phyloP scores from a whole-genome alignment of 2,113 vertebrate species.

The Hydrochoerus hydrochaeris region DNA sequence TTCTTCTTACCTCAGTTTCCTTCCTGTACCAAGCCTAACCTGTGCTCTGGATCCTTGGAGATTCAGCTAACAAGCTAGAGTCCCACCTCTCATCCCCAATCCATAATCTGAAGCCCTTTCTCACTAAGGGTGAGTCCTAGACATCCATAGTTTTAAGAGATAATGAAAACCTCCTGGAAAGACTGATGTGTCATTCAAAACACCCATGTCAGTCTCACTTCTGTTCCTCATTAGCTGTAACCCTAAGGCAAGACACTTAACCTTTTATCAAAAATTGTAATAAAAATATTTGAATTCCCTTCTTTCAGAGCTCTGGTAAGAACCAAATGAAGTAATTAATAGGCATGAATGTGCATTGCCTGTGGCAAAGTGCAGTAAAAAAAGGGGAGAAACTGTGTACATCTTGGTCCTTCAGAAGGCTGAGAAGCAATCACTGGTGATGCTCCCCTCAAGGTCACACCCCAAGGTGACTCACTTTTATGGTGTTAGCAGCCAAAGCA shows the following conservation, averaged over 20 bases:
- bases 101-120: background rate
- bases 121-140: too few relatives aligned
- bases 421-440: background rate
- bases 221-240: conserved; percentile 69
- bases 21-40: too few relatives aligned
- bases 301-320: conserved; percentile 43
- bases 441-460: conserved; percentile 12
- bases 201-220: background rate
- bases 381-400: background rate
- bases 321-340: conserved; percentile 66
- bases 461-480: background rate
- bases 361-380: background rate
- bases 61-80: background rate
- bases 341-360: background rate
- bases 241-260: conserved; percentile 62
- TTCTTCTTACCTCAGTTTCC: background rate
- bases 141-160: background rate
- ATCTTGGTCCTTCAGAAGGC: background rate
- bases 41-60: background rate
- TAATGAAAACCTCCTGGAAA: conserved; percentile 26
- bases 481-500: background rate
- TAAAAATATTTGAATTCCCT: conserved; percentile 64
- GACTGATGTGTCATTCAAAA: conserved; percentile 41
- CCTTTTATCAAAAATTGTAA: conserved; percentile 67
- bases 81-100: background rate